Evolutionary conservation across 2,113 vertebrate species (phyloP).

Genomic region (Stegastes partitus): DNA sequence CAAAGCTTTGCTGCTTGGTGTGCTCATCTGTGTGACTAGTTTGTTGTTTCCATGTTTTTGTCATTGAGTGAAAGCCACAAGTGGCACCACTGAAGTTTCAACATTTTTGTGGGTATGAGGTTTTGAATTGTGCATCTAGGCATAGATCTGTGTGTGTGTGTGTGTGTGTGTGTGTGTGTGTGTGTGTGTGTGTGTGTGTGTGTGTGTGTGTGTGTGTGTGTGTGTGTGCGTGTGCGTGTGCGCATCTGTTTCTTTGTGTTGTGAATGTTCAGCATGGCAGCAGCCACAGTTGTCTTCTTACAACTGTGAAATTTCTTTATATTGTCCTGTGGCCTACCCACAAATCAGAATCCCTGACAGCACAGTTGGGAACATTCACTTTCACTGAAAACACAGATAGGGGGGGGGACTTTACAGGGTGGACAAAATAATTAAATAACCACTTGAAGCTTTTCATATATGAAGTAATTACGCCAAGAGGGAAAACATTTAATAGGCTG

Average conservation of each 20-base stretch:
- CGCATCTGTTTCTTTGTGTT: background rate
- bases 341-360: slow-evolving; percentile 17
- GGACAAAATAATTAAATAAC: background rate
- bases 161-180: background rate
- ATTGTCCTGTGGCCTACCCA: background rate
- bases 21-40: slow-evolving; percentile 2
- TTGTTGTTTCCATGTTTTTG: slow-evolving; percentile 41
- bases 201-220: too few species aligned
- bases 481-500: background rate
- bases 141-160: background rate
- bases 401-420: background rate
- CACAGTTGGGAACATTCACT: slow-evolving; percentile 32
- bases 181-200: too few species aligned
- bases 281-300: slow-evolving; percentile 20
- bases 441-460: background rate
- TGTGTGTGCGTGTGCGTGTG: too few species aligned
- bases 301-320: slow-evolving; percentile 18
- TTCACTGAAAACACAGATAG: slow-evolving; percentile 18
- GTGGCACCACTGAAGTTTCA: slow-evolving; percentile 2
- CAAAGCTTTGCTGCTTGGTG: slow-evolving; percentile 24
- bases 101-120: slow-evolving; percentile 15
- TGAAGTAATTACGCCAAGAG: background rate
- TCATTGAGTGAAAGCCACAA: slow-evolving; percentile 32
- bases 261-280: background rate
- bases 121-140: slow-evolving; percentile 5